phyloP scores from a whole-genome alignment of 2,113 vertebrate species.

The Heptranchias perlo region DNA sequence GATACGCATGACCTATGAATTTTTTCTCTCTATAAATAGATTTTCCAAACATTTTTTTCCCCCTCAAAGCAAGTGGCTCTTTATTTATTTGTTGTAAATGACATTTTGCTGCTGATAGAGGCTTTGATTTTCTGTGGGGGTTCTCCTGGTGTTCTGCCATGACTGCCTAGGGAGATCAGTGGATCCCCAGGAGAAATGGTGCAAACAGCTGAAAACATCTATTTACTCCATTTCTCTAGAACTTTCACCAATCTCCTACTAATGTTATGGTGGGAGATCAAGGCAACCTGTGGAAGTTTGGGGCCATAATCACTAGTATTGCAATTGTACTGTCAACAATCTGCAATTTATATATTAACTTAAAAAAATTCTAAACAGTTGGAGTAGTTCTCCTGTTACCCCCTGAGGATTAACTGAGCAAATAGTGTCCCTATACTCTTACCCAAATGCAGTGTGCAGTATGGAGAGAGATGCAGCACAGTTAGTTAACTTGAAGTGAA shows the following conservation, averaged over 20 bases:
- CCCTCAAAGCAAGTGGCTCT: neutral
- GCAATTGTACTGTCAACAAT: neutral
- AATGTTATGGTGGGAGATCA: neutral
- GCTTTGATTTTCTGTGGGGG: neutral
- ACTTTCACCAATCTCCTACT: neutral
- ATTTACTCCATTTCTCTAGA: too few species aligned
- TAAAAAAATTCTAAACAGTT: neutral
- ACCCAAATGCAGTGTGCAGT: neutral
- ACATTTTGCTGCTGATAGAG: neutral
- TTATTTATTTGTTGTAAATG: neutral
- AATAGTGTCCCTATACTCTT: neutral
- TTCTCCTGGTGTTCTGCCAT: neutral
- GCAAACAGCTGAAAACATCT: neutral
- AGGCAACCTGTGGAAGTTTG: neutral
- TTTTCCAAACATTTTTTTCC: neutral
- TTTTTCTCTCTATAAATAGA: too few species aligned
- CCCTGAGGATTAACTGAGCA: neutral
- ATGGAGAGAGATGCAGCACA: neutral
- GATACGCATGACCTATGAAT: neutral
- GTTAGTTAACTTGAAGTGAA: neutral
- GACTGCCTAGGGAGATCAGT: neutral
- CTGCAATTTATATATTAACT: neutral
- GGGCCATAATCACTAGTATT: neutral
- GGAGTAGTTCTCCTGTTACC: neutral
- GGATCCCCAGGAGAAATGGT: neutral